Evolutionary conservation across 2,888 invertebrate genomes (phyloP).

Genomic region (Acrocyrtus sp.): DNA sequence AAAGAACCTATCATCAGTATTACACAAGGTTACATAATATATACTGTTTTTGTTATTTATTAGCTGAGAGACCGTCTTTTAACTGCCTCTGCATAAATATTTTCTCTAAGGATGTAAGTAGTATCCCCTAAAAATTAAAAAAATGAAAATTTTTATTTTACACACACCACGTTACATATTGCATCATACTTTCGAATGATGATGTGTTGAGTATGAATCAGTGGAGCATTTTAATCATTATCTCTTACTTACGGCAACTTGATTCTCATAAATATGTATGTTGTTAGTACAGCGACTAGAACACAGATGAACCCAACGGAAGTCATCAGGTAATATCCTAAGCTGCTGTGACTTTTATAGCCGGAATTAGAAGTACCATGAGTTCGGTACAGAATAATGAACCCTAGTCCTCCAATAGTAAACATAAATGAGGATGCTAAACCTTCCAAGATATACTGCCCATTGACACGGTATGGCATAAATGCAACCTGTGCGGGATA

Average conservation of each 20-base stretch:
- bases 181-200: not conserved
- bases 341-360: constrained; percentile 82
- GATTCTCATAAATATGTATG: constrained; percentile 99
- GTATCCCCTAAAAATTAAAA: constrained; percentile 58
- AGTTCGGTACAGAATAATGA: constrained; percentile 95
- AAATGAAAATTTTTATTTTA: constrained; percentile 9
- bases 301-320: constrained; percentile 93
- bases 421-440: constrained; percentile 97
- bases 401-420: constrained; percentile 94
- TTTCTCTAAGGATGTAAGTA: constrained; percentile 58
- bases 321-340: constrained; percentile 89
- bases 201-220: not conserved
- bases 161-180: not conserved
- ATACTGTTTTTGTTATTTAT: too few species aligned
- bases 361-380: constrained; percentile 71
- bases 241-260: constrained; percentile 79
- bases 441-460: constrained; percentile 99
- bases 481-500: constrained; percentile 93
- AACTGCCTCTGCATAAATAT: too few species aligned
- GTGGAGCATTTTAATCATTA: too few species aligned
- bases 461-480: constrained; percentile 98
- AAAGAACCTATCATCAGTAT: too few species aligned
- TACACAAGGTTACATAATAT: too few species aligned
- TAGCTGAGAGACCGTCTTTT: too few species aligned
- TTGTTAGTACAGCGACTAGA: constrained; percentile 92